Evolutionary conservation across 2,888 invertebrate genomes (phyloP).

Genomic region (Diachrysia chrysitis): DNA sequence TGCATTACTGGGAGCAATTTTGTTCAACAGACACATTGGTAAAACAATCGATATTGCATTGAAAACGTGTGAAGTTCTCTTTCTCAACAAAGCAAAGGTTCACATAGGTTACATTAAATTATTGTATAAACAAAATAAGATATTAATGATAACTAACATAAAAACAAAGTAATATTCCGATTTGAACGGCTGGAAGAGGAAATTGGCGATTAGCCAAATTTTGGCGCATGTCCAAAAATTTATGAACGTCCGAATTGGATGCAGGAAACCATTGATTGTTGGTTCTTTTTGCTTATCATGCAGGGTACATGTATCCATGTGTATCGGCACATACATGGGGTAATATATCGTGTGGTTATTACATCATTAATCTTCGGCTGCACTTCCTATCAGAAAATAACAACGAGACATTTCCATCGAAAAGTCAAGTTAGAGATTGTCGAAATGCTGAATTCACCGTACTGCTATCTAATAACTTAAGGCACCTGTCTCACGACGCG

Average conservation of each 20-base stretch:
- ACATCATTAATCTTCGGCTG: not conserved
- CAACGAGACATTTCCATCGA: not conserved
- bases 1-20: not conserved
- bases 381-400: not conserved
- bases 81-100: not conserved
- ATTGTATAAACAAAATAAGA: not conserved
- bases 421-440: not conserved
- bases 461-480: not conserved
- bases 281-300: conserved; percentile 7
- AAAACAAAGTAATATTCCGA: conserved; percentile 36
- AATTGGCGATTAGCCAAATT: conserved; percentile 53
- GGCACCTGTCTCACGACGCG: too few species aligned
- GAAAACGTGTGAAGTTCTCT: not conserved
- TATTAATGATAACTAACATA: conserved; percentile 15
- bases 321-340: not conserved
- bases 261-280: conserved; percentile 16
- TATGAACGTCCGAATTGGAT: conserved; percentile 36
- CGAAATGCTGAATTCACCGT: not conserved
- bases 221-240: conserved; percentile 47
- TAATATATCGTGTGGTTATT: not conserved
- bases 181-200: conserved; percentile 41
- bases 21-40: not conserved
- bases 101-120: not conserved
- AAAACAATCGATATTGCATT: not conserved
- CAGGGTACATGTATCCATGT: not conserved